These are phyloP conservation scores for Orgyia antiqua DNA, from an alignment of 2,888 invertebrate species.

Conservation along the genomic window DNA sequence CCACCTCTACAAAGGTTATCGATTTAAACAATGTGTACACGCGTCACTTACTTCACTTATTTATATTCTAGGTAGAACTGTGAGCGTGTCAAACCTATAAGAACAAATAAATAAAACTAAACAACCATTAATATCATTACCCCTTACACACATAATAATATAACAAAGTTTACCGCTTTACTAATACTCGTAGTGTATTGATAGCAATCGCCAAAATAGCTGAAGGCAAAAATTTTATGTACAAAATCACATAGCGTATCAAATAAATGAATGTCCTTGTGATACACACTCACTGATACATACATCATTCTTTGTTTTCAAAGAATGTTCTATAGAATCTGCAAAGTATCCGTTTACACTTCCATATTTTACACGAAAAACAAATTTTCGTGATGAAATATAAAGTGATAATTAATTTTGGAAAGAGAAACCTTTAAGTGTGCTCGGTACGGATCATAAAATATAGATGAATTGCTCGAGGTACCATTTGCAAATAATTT, in stretches of 20 bases:
- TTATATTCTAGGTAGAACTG: constrained; percentile 42
- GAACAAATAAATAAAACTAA: constrained; percentile 1
- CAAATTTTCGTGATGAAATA: constrained; percentile 26
- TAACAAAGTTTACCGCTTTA: too few relatives aligned
- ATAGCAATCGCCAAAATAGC: constrained; percentile 20
- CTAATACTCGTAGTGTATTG: too few relatives aligned
- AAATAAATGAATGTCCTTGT: too few relatives aligned
- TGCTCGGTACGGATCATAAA: constrained; percentile 50
- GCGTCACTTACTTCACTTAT: constrained; percentile 49
- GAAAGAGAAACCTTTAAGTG: constrained; percentile 38
- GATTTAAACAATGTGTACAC: constrained; percentile 69
- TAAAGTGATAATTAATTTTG: constrained; percentile 32
- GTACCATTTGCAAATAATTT: constrained; percentile 71
- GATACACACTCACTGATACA: too few relatives aligned
- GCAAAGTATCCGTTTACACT: constrained; percentile 28
- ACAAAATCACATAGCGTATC: too few relatives aligned
- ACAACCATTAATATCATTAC: too few relatives aligned
- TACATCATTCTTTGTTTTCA: too few relatives aligned
- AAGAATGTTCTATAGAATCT: too few relatives aligned
- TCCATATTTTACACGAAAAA: constrained; percentile 27
- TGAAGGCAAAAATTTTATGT: too few relatives aligned
- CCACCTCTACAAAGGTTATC: constrained; percentile 73
- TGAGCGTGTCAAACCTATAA: constrained; percentile 19
- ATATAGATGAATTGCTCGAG: constrained; percentile 59
- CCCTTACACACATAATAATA: too few relatives aligned